These are phyloP conservation scores for Nesoenas mayeri DNA, from an alignment of 2,113 vertebrate species.

Conservation along the genomic window DNA sequence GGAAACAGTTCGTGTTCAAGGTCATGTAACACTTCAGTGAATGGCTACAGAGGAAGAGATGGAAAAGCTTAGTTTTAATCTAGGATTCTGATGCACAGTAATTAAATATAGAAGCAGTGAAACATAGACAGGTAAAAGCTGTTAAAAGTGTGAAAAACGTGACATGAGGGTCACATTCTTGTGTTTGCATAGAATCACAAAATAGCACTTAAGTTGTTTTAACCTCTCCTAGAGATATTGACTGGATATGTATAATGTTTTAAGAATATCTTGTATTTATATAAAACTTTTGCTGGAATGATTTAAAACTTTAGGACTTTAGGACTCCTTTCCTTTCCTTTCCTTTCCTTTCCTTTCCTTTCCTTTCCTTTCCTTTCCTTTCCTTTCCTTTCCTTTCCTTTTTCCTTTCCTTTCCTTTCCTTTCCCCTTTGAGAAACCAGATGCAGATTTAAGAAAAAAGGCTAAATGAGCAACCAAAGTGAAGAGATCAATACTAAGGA, in stretches of 20 bases:
- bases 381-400: too few species aligned
- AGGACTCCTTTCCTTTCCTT: not conserved
- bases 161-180: not conserved
- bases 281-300: not conserved
- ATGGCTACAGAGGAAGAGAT: not conserved
- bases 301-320: not conserved
- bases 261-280: not conserved
- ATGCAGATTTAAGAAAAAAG: constrained; percentile 27
- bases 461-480: constrained; percentile 23
- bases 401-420: not conserved
- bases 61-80: not conserved
- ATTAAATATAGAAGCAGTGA: not conserved
- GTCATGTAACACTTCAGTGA: not conserved
- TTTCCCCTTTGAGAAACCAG: not conserved
- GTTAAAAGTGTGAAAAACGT: not conserved
- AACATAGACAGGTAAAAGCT: not conserved
- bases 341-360: not conserved
- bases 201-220: not conserved
- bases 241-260: not conserved
- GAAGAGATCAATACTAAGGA: constrained; percentile 25
- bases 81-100: not conserved
- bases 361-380: too few species aligned
- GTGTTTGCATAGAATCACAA: not conserved
- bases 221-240: not conserved
- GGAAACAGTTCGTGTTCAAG: not conserved